These are phyloP conservation scores for Hylyphantes graminicola DNA, from an alignment of 1,140 invertebrate species.

Conservation along the genomic window DNA sequence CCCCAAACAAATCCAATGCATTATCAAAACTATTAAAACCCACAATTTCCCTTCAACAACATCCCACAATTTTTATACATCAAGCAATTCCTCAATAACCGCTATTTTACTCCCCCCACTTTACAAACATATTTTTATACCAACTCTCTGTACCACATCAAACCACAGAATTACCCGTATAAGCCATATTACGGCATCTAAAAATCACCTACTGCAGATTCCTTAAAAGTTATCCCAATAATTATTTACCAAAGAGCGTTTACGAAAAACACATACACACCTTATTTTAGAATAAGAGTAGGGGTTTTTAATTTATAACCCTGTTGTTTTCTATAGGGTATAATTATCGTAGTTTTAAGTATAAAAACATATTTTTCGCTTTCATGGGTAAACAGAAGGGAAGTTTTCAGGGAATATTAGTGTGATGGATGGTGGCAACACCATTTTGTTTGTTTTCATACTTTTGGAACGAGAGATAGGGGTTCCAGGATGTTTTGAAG, in stretches of 20 bases:
- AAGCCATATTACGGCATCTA: neutral
- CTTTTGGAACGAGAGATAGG: too few relatives aligned
- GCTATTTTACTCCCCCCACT: too few relatives aligned
- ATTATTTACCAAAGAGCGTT: conserved; percentile 47
- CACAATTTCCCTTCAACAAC: too few relatives aligned
- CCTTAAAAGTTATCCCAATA: conserved; percentile 16
- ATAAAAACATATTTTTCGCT: conserved; percentile 43
- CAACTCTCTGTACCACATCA: neutral
- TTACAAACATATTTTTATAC: too few relatives aligned
- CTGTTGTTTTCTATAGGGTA: conserved; percentile 27
- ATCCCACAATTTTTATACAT: too few relatives aligned
- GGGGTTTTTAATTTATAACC: conserved; percentile 55
- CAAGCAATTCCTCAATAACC: too few relatives aligned
- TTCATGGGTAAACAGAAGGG: neutral
- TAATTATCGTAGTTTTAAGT: conserved; percentile 49
- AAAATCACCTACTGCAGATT: conserved; percentile 10
- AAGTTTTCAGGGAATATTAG: neutral
- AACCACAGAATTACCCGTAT: conserved; percentile 24
- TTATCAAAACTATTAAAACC: too few relatives aligned
- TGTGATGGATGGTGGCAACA: conserved; percentile 22
- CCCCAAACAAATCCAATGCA: too few relatives aligned
- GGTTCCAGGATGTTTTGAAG: too few relatives aligned
- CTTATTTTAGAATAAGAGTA: conserved; percentile 10
- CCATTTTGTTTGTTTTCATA: conserved; percentile 21
- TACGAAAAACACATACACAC: conserved; percentile 30